phyloP scores from a whole-genome alignment of 2,888 invertebrate genomes.

The Andrena bicolor region DNA sequence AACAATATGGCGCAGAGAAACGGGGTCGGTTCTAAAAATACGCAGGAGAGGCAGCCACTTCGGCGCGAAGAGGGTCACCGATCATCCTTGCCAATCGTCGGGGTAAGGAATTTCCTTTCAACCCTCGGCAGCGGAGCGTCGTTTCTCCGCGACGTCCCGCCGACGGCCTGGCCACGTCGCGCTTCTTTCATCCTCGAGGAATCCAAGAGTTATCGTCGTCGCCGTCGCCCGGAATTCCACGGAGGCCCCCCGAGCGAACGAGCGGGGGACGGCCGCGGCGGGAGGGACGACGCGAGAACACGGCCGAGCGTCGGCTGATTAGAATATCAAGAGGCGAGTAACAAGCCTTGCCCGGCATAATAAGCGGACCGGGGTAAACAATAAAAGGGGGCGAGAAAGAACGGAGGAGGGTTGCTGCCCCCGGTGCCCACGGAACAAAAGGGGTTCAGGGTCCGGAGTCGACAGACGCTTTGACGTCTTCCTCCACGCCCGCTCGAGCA shows the following conservation, averaged over 20 bases:
- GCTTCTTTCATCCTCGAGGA: slow-evolving; percentile 69
- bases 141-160: slow-evolving; percentile 63
- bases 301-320: slow-evolving; percentile 73
- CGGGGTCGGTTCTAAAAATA: slow-evolving; percentile 34
- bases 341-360: slow-evolving; percentile 74
- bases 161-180: slow-evolving; percentile 47
- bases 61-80: slow-evolving; percentile 15
- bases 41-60: not conserved
- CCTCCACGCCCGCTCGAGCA: slow-evolving; percentile 73
- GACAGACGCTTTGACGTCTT: slow-evolving; percentile 80
- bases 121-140: slow-evolving; percentile 49
- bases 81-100: slow-evolving; percentile 49
- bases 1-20: not conserved
- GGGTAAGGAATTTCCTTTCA: slow-evolving; percentile 60
- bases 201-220: slow-evolving; percentile 70
- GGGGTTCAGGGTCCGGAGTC: slow-evolving; percentile 66
- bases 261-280: not conserved
- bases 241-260: slow-evolving; percentile 41
- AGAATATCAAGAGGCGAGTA: slow-evolving; percentile 78
- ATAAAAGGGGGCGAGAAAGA: slow-evolving; percentile 77
- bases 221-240: slow-evolving; percentile 59
- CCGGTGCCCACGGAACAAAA: slow-evolving; percentile 62
- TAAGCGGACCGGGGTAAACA: slow-evolving; percentile 78
- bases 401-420: slow-evolving; percentile 52
- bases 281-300: slow-evolving; percentile 13